Evolutionary conservation across 2,888 invertebrate species (phyloP), one percentile per base, ranked within the genome.

Genomic region (Orchesella flavescens): DNA sequence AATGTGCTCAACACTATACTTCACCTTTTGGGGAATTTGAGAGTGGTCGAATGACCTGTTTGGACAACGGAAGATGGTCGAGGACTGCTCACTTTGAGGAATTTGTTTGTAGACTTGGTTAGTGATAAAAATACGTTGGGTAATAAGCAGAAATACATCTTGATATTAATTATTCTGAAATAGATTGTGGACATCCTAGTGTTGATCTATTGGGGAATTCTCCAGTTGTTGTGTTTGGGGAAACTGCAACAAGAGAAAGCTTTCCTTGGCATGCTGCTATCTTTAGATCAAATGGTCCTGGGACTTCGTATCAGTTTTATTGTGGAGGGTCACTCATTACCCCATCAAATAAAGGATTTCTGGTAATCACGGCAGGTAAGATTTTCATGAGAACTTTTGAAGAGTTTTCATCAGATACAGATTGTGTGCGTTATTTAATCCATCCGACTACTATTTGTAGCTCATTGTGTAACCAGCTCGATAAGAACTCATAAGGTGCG

Each of bases 211-310:
- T 73, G 7, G 78, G 80, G 12, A 74, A 49, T 12, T 34, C 82
- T 21, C 71, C 82, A 13, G 84, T 86, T n/a, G 76, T 86, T 0
- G 86, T 86, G 46, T 84, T 79, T 69, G 86, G 86, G 15, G 84
- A 85, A 63, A 61, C 77, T 0, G 71, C 79, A 0, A 85, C 83
- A 5, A 34, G 85, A 24, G 85, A 85, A 43, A 83, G 66, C n/a
- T 86, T 86, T 59, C 86, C 86, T 10, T 86, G 86, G 86, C 84
- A 86, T 63, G 82, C 71, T 5, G 84, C 86, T 3, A 85, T 86
- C 49, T 86, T 86, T 61, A 34, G 86, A 15, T 80, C 78, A 1
- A 68, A 84, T n/a, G 82, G 86, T 9, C 81, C 77, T 65, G 78
- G 84, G 1, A 84, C 84, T 19, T 23, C 49, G 9, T 85, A 34